Conservation (phyloP, 2,113 vertebrate species). For the Xiphorhynchus elegans region DNA sequence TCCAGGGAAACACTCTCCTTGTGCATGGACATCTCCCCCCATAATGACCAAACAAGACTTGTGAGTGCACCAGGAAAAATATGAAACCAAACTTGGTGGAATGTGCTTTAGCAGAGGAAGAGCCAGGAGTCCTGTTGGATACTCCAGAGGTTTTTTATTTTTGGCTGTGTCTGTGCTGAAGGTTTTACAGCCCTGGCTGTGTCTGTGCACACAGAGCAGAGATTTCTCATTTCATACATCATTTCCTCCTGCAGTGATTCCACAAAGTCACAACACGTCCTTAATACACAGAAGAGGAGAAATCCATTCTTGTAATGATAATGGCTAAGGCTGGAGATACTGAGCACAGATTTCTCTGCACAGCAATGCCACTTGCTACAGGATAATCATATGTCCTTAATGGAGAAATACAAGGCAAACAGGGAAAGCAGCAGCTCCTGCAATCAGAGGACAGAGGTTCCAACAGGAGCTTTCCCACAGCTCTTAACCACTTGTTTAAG, state of each 20-base stretch:
- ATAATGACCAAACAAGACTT: background rate
- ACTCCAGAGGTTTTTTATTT: background rate
- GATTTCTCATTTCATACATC: slow-evolving; percentile 80
- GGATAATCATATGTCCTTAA: background rate
- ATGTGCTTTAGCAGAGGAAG: background rate
- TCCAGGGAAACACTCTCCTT: background rate
- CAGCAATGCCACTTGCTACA: background rate
- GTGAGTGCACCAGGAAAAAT: background rate
- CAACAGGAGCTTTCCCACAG: background rate
- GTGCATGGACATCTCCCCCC: accelerated
- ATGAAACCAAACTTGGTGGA: background rate
- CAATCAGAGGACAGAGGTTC: background rate
- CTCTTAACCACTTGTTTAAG: background rate
- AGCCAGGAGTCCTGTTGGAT: background rate
- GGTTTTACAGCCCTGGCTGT: background rate
- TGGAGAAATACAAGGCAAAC: background rate
- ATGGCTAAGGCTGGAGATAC: background rate
- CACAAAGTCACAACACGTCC: slow-evolving; percentile 59
- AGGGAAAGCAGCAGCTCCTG: background rate
- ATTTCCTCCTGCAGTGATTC: slow-evolving; percentile 71
- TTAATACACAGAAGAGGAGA: slow-evolving; percentile 45
- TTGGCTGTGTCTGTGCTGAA: background rate
- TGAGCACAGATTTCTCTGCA: background rate
- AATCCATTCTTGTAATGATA: slow-evolving; percentile 4
- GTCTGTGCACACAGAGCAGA: background rate